phyloP scores from a whole-genome alignment of 2,888 invertebrate genomes.

The Bibio marci region DNA sequence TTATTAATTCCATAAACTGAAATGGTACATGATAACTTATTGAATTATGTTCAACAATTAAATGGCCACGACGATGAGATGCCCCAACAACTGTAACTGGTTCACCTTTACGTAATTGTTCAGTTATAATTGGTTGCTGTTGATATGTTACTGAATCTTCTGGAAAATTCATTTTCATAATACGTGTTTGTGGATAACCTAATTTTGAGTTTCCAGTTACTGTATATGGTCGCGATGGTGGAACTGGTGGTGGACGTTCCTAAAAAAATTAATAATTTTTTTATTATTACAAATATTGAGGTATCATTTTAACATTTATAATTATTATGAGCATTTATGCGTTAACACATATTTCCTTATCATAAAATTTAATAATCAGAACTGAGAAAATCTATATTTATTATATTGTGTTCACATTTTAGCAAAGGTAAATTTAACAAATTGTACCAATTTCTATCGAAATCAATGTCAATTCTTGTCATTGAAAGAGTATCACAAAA shows the following conservation, averaged over 20 bases:
- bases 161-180: constrained; percentile 79
- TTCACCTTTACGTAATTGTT: constrained; percentile 62
- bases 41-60: constrained; percentile 68
- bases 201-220: constrained; percentile 79
- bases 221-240: constrained; percentile 78
- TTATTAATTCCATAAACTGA: constrained; percentile 58
- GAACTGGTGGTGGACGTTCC: constrained; percentile 85
- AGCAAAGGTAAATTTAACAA: too few species aligned
- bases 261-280: constrained; percentile 27
- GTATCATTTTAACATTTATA: too few species aligned
- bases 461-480: too few species aligned
- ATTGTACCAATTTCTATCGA: too few species aligned
- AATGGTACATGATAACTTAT: constrained; percentile 62
- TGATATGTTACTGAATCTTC: constrained; percentile 29
- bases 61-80: constrained; percentile 68
- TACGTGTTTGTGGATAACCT: constrained; percentile 80
- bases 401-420: too few species aligned
- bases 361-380: too few species aligned
- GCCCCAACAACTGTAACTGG: constrained; percentile 77
- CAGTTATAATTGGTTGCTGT: constrained; percentile 7
- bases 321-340: too few species aligned
- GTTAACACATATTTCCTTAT: too few species aligned
- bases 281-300: too few species aligned
- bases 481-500: too few species aligned
- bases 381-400: too few species aligned